Base-by-base conservation (phyloP, 2,797 vertebrate species). In the Acipenser transmontanus region DNA sequence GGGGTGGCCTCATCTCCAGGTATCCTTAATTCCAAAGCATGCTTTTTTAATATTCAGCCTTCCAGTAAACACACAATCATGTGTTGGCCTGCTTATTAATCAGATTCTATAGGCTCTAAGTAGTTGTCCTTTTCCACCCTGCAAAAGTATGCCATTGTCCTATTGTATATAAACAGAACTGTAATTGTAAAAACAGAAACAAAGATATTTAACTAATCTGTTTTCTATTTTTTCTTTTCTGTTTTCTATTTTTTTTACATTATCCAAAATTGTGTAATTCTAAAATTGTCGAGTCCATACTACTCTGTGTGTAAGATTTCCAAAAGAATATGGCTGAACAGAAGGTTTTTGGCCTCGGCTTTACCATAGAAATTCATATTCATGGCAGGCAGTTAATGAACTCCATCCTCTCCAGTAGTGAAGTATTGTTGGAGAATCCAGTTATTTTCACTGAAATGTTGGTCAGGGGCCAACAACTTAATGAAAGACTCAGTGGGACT, bases 391-490 rank as follows among this genome's bases (percentile, higher is more conserved):
- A 8, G 66, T 70, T 76, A 77, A 79, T 71, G 73, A 80, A 75
- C 47, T 64, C 68, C 66, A 64, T 66, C 2, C 73, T 71, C 1
- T 68, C 66, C 70, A 76, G 73, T 78, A 82, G 73, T 74, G 70
- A 69, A 63, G 77, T 56, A 56, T 67, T 0, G 73, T 75, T 78
- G 77, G 74, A 72, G 77, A 81, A 79, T 72, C 0, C 0, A 62
- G 6, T 61, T 51, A 59, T 65, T 12, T 8, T 48, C 14, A 6
- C 6, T 68, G 8, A 62, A 13, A 1, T 47, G 47, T 13, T 7
- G 68, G 11, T 61, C 76, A 49, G 65, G 13, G 71, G 76, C 74
- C 68, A 61, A 48, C 14, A 56, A 80, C 74, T 69, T 72, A 77
- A 78, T 72, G 71, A 74, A 69, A 77, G 70, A 0, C 56, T 67